Evolutionary conservation across 2,888 invertebrate genomes (phyloP).

Genomic region (Mamestra brassicae): DNA sequence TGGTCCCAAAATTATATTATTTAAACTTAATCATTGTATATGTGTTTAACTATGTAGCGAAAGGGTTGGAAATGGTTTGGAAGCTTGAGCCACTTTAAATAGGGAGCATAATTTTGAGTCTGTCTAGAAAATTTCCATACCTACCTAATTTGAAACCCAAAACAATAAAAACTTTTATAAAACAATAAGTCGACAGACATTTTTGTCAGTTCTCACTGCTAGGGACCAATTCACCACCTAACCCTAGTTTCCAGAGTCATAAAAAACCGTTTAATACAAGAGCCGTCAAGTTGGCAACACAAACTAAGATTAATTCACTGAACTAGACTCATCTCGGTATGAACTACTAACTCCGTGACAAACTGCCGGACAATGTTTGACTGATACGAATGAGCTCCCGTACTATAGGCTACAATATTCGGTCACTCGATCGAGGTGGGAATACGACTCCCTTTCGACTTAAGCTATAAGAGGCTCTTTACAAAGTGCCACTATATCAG

Average conservation of each 20-base stretch:
- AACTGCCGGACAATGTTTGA: slow-evolving; percentile 66
- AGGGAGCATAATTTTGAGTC: not conserved
- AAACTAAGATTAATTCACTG: slow-evolving; percentile 66
- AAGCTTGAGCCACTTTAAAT: not conserved
- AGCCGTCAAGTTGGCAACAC: slow-evolving; percentile 42
- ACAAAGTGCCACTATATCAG: no score
- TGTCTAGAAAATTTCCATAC: slow-evolving; percentile 7
- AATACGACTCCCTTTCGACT: not conserved
- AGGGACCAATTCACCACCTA: not conserved
- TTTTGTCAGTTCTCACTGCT: not conserved
- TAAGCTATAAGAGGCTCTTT: no score
- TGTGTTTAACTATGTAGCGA: not conserved
- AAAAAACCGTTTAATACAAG: slow-evolving; percentile 60
- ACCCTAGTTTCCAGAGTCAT: slow-evolving; percentile 7
- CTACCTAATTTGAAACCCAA: slow-evolving; percentile 15
- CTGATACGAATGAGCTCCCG: slow-evolving; percentile 59
- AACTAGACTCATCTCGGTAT: slow-evolving; percentile 58
- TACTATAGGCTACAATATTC: slow-evolving; percentile 44
- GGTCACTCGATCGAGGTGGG: slow-evolving; percentile 1
- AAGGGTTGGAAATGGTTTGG: slow-evolving; percentile 5
- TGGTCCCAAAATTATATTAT: not conserved
- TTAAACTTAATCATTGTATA: no score
- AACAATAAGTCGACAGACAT: not conserved
- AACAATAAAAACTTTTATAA: slow-evolving; percentile 24
- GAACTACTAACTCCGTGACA: slow-evolving; percentile 60